Base-by-base conservation (phyloP, 2,113 vertebrate species). In the Chauna torquata region DNA sequence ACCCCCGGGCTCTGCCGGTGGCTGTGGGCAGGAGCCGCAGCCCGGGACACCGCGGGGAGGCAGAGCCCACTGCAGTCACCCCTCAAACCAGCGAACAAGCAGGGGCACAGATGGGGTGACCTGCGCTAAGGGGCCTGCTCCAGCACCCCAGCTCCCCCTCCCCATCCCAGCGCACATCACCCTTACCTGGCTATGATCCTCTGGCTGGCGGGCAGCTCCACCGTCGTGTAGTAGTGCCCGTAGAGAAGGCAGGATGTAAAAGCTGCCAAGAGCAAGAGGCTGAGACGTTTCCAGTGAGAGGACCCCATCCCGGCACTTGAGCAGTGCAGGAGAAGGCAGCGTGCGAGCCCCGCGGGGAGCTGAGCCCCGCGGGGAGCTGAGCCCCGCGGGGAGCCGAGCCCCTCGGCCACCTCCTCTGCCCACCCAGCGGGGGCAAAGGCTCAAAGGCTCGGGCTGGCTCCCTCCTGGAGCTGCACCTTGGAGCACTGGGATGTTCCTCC, bases 201-300 rank as follows among this genome's bases (percentile, higher is more conserved):
- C 66, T 65, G 86, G 50, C 82, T 36, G 24, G 5, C 8, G 71
- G 81, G 49, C 2, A 32, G 45, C 94, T 62, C 64, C 93, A 50
- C 25, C 17, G 87, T 42, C 2, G 88, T 45, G 59, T 65, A 91
- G 96, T 97, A 96, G 78, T 92, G 95, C 2, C 90, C 44, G 42
- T 97, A 85, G 70, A 98, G 93, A 64, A 97, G 82, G 5, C 91
- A 97, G 86, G 95, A 62, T 38, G 82, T 86, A 9, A 96, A 58
- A n/a, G 76, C 95, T 0, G 92, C 55, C 84, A 98, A 91, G 5
- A 98, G 81, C 87, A 98, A 9, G 40, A 94, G 77, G 94, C 97
- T 95, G 66, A 96, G 47, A 49, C 94, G 54, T 12, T 64, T 92
- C 94, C 96, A 68, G 47, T 90, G 97, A 11, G 79, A 93, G 66